Evolutionary conservation across 2,113 vertebrate species (phyloP).

Genomic region (Rutilus rutilus): DNA sequence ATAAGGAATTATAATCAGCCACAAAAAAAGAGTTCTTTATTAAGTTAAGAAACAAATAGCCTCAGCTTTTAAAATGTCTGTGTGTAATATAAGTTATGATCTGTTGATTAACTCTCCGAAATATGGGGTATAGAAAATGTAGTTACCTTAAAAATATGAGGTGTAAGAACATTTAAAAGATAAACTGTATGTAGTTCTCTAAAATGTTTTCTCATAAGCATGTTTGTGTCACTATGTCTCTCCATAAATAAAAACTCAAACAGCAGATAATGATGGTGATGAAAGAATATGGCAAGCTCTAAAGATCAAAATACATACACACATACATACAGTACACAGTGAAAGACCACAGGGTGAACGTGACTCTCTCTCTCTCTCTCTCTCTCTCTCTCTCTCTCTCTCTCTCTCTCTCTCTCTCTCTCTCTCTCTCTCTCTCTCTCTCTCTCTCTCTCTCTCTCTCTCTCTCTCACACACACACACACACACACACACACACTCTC

Average conservation of each 20-base stretch:
- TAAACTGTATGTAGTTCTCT: neutral
- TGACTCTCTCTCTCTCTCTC: neutral
- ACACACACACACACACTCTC: slow-evolving; percentile 21
- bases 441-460: neutral
- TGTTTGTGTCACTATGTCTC: neutral
- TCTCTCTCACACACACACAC: neutral
- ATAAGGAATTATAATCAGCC: too few relatives aligned
- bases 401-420: neutral
- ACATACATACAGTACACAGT: neutral
- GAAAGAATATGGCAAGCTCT: neutral
- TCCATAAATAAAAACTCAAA: neutral
- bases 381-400: neutral
- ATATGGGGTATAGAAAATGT: neutral
- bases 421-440: neutral
- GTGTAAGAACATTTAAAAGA: neutral
- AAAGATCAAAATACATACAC: neutral
- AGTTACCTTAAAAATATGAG: neutral
- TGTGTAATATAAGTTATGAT: neutral
- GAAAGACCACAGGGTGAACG: neutral
- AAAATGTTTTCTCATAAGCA: neutral
- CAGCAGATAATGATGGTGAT: neutral
- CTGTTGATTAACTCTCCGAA: neutral
- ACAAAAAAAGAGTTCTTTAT: neutral
- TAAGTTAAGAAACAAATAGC: neutral
- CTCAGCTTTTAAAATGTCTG: neutral